Percentiles rank a stretch among this genome's conserved stretches.
These are phyloP conservation scores for Mongoloraphidia duomilia DNA, from an alignment of 2,888 invertebrate species.

Conservation along the genomic window DNA sequence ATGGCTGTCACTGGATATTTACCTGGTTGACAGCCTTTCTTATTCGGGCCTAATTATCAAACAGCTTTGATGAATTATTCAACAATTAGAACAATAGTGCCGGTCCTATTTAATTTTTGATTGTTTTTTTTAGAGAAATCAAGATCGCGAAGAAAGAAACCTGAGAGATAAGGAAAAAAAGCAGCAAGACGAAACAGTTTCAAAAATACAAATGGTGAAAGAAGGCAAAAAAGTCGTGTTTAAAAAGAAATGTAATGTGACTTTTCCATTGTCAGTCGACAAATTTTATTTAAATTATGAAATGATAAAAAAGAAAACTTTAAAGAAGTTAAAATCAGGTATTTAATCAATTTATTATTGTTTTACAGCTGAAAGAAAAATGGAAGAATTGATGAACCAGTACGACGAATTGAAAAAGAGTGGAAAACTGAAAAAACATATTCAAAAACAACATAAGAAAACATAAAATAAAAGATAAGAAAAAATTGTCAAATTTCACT, in stretches of 20 bases:
- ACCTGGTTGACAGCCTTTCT: no score
- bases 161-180: constrained; percentile 40
- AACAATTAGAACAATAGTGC: neutral
- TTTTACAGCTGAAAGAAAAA: constrained; percentile 60
- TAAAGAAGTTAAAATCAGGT: neutral
- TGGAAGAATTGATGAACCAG: constrained; percentile 60
- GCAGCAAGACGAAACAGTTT: constrained; percentile 36
- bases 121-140: constrained; percentile 45
- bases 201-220: constrained; percentile 41
- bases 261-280: neutral
- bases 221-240: constrained; percentile 60
- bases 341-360: constrained; percentile 10
- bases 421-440: constrained; percentile 65
- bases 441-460: constrained; percentile 68
- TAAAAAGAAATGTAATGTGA: constrained; percentile 51
- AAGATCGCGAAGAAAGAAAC: constrained; percentile 49
- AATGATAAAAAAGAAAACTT: neutral
- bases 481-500: constrained; percentile 6
- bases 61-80: no score
- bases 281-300: no score
- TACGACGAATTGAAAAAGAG: constrained; percentile 66
- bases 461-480: constrained; percentile 32
- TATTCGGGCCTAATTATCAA: no score
- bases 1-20: no score
- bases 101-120: neutral